Base-by-base conservation (phyloP, 2,888 invertebrate species). In the Pecten maximus region DNA sequence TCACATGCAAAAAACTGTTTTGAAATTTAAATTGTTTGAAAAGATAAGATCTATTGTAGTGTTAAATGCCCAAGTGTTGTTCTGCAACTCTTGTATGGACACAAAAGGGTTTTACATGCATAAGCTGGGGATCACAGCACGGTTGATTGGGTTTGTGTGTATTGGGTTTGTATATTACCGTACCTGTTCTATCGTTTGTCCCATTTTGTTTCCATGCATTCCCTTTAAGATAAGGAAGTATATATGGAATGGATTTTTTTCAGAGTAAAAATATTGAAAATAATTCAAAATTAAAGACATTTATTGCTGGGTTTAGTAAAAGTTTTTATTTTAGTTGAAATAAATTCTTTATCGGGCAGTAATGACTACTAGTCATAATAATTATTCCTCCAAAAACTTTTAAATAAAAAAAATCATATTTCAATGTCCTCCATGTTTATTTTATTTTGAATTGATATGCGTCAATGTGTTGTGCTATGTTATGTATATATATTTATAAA, bases 111-210 rank as follows among this genome's bases (percentile, higher is more conserved):
- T 74, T 74, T 74, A 74, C 74, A 74, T 74, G 35, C 74, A 74
- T 74, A 74, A 74, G 74, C 74, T 35, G 28, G 35, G 74, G 74
- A 35, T 74, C 74, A 74, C 12, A 74, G 15, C 35, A 35, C 74
- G 74, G 74, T 74, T 28, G 74, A 74, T 74, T 35, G 74, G 35
- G 10, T 74, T 74, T 74, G 74, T 74, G 74, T 74, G 74, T 74
- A 74, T 74, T 28, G 23, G 28, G 35, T 74, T 74, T 74, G 28
- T 74, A 74, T 23, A 28, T 74, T 35, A 74, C 35, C 74, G 35
- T 74, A 74, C 28, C 23, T 74, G 35, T 10, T 74, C 74, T 12
- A 74, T 74, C 16, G 2, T 74, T 35, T 35, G 28, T 28, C 35
- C 35, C 10, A 23, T n/a, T 2, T n/a, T 23, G 60, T 6, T 3